phyloP scores from a whole-genome alignment of 1,140 invertebrate species.

The Drosophila saltans region DNA sequence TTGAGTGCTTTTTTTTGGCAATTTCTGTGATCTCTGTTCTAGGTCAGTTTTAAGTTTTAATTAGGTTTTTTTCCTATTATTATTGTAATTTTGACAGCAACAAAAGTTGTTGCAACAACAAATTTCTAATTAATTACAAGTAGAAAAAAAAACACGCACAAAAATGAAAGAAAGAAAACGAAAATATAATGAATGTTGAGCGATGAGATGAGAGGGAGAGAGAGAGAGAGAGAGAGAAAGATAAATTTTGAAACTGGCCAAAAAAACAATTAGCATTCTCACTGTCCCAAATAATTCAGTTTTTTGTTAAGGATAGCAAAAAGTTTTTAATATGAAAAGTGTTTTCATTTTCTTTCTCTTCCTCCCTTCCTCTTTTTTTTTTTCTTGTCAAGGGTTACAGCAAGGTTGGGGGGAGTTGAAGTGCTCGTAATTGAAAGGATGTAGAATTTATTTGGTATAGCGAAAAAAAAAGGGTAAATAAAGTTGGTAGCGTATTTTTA shows the following conservation, averaged over 20 bases:
- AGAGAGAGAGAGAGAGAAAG: no score
- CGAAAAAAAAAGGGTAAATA: conserved; percentile 1
- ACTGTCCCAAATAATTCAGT: conserved; percentile 59
- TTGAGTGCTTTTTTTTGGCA: conserved; percentile 49
- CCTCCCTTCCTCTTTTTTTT: neutral
- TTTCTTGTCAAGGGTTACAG: no score
- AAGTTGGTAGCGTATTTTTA: neutral
- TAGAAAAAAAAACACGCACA: conserved; percentile 16
- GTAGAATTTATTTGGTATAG: neutral
- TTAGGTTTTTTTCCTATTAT: conserved; percentile 68
- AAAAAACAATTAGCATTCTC: conserved; percentile 33
- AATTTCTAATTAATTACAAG: conserved; percentile 79
- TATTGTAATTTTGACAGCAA: conserved; percentile 59
- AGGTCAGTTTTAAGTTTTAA: conserved; percentile 76
- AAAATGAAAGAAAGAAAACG: no score
- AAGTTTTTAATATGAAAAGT: conserved; percentile 76
- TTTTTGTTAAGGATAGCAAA: conserved; percentile 54
- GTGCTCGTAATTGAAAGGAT: neutral
- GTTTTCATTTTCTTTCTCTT: conserved; percentile 37
- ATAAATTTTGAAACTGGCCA: conserved; percentile 49
- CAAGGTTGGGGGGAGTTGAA: no score
- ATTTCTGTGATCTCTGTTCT: conserved; percentile 51
- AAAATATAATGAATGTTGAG: conserved; percentile 34
- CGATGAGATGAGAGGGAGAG: neutral
- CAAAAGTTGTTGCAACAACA: conserved; percentile 50